Conservation (phyloP, 1,140 invertebrate species). For the Panonychus citri region DNA sequence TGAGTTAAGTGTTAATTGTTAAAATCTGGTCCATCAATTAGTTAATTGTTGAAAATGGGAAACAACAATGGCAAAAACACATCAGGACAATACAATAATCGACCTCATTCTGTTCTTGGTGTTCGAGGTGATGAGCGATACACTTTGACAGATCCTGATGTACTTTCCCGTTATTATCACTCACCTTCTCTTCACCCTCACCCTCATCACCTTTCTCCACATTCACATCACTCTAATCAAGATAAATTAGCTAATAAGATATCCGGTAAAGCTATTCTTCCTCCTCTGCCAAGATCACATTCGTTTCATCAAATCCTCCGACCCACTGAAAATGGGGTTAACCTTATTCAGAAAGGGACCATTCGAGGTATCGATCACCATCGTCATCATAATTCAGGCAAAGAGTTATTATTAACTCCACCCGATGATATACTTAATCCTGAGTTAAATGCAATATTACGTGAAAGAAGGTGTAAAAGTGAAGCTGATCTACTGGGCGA, state of each 20-base stretch:
- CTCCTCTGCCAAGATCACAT: conserved; percentile 9
- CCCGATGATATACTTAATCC: not conserved
- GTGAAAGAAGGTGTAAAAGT: conserved; percentile 1
- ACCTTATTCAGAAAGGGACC: conserved; percentile 7
- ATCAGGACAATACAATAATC: not conserved
- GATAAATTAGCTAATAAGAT: not conserved
- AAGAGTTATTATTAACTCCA: not conserved
- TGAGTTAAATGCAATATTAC: not conserved
- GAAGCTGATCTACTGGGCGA: conserved; percentile 2
- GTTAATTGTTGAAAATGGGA: not conserved
- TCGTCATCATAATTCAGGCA: not conserved
- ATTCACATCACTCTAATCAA: not conserved
- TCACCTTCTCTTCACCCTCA: not conserved
- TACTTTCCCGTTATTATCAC: not conserved
- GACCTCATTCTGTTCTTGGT: not conserved
- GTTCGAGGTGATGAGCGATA: not conserved
- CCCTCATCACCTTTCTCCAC: not conserved
- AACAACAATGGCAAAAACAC: not conserved
- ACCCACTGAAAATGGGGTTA: conserved; percentile 22
- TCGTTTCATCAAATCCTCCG: conserved; percentile 22
- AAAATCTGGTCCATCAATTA: too few relatives aligned
- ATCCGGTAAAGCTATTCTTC: not conserved
- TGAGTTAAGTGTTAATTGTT: too few relatives aligned
- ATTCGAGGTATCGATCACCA: conserved; percentile 3
- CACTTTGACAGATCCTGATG: not conserved